A percentile compares a stretch with the other conserved stretches of the same genome.
phyloP scores from a whole-genome alignment of 2,888 invertebrate species.

The Trachelus iudaicus region DNA sequence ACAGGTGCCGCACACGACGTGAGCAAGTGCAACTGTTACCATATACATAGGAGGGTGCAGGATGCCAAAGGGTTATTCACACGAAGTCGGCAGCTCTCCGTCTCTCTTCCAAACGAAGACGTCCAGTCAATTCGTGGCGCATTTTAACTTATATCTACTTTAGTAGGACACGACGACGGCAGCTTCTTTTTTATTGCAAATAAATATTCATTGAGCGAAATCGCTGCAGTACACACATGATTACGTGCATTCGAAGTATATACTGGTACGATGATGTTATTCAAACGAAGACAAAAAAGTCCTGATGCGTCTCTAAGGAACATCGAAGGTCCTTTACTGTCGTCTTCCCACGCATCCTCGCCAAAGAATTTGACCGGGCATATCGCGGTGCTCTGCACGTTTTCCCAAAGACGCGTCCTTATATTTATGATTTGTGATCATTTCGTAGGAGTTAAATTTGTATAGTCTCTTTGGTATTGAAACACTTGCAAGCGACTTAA shows the following conservation, averaged over 20 bases:
- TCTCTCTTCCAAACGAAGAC: not conserved
- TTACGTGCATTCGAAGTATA: not conserved
- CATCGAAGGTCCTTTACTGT: not conserved
- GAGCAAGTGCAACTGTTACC: conserved; percentile 2
- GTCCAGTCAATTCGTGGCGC: not conserved
- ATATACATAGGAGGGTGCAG: not conserved
- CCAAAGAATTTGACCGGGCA: not conserved
- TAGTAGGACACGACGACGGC: not conserved
- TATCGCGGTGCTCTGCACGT: not conserved
- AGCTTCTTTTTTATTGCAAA: not conserved
- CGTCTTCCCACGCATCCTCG: not conserved
- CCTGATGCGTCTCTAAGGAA: not conserved
- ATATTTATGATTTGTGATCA: not conserved
- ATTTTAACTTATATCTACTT: not conserved
- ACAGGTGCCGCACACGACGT: conserved; percentile 3
- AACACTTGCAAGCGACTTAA: not conserved
- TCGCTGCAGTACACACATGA: not conserved
- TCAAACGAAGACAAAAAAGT: not conserved
- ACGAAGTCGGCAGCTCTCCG: not conserved
- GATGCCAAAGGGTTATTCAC: not conserved
- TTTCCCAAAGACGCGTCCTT: not conserved
- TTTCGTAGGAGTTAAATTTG: not conserved
- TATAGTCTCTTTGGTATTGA: not conserved
- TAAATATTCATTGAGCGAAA: not conserved
- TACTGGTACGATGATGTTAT: not conserved